These are phyloP conservation scores for Prionace glauca DNA, from an alignment of 2,797 vertebrate species.

Conservation along the genomic window DNA sequence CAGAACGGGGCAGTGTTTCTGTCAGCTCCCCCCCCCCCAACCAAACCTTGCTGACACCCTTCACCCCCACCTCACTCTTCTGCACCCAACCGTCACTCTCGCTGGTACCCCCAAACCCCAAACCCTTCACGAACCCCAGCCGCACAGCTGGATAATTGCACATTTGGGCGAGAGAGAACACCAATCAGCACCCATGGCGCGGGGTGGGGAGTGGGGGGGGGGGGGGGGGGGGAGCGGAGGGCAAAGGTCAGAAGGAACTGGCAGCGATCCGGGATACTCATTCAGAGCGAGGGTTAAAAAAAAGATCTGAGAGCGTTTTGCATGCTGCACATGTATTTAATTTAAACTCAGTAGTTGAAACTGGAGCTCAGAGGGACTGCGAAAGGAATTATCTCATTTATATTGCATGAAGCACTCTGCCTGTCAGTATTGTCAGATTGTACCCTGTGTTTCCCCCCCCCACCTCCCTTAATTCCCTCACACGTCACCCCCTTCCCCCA, in stretches of 20 bases:
- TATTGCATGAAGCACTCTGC: background rate
- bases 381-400: conserved; percentile 10
- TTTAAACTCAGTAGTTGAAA: background rate
- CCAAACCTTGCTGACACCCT: too few species aligned
- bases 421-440: background rate
- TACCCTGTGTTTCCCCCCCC: background rate
- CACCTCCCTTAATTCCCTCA: too few species aligned
- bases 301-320: background rate
- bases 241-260: background rate
- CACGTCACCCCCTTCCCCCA: background rate
- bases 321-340: conserved; percentile 14
- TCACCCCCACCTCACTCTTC: too few species aligned
- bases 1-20: too few species aligned
- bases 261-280: background rate
- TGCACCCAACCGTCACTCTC: too few species aligned
- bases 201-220: too few species aligned
- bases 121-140: background rate
- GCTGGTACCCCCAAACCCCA: too few species aligned
- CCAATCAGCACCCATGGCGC: background rate
- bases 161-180: background rate
- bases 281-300: background rate
- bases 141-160: background rate
- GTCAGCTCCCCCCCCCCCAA: too few species aligned
- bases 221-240: background rate
- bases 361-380: background rate